Percentiles rank a stretch among this genome's conserved stretches.
These are phyloP conservation scores for Marasmarcha lunaedactyla DNA, from an alignment of 2,888 invertebrate genomes.

Conservation along the genomic window DNA sequence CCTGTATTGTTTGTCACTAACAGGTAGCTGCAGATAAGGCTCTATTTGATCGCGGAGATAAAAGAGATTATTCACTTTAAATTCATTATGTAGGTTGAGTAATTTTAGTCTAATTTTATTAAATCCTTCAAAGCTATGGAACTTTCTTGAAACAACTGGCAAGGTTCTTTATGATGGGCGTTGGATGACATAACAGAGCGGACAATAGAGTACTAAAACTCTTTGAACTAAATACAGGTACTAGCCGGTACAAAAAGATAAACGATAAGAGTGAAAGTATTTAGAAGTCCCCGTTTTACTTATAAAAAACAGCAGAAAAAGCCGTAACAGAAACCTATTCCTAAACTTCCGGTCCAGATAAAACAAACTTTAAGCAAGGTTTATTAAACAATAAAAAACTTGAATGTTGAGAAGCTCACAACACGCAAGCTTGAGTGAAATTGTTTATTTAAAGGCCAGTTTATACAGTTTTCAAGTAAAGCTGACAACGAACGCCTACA, in stretches of 20 bases:
- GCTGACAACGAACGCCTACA: conserved; percentile 50
- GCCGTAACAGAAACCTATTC: neutral
- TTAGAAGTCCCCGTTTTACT: too few species aligned
- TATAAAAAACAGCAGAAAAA: too few species aligned
- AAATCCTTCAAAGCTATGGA: too few species aligned
- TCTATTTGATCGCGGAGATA: conserved; percentile 48
- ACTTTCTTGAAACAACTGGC: too few species aligned
- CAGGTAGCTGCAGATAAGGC: conserved; percentile 45
- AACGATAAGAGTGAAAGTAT: too few species aligned
- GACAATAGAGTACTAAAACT: too few species aligned
- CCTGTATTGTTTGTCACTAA: conserved; percentile 53
- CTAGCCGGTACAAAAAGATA: too few species aligned
- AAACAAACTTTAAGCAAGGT: neutral
- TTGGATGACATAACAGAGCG: too few species aligned
- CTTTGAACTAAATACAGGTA: too few species aligned
- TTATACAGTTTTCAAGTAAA: conserved; percentile 53
- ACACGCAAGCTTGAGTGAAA: conserved; percentile 41
- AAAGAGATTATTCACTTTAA: conserved; percentile 18
- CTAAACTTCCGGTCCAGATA: neutral
- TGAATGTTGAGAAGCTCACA: conserved; percentile 7
- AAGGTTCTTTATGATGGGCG: too few species aligned
- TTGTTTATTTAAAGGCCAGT: conserved; percentile 46
- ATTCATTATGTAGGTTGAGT: too few species aligned
- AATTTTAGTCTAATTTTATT: too few species aligned
- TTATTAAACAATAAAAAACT: neutral